Evolutionary conservation across 2,113 vertebrate genomes (phyloP), one percentile per base, ranked within the genome.

Genomic region (Lophius piscatorius): DNA sequence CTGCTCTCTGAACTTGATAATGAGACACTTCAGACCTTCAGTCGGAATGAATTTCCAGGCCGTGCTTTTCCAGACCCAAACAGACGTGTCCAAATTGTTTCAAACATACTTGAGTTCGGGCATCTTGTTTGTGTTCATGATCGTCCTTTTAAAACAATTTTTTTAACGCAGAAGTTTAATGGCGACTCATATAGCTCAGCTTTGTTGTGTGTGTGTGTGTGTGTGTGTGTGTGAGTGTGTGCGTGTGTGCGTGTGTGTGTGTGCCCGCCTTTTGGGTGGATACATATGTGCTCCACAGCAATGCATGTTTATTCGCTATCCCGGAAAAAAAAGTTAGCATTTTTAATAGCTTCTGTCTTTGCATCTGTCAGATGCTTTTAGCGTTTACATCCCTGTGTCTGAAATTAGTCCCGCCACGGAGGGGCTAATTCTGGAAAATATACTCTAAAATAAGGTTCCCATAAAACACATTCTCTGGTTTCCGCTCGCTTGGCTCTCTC

Each of bases 1-100:
- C 59, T 70, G 70, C 68, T 74, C 45, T 74, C 68, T 71, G 63
- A 74, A 87, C 82, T 82, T 84, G 80, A 77, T 87, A 87, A 87
- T 82, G 84, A 88, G 78, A 63, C 61, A 66, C n/a, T n/a, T n/a
- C n/a, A n/a, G n/a, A n/a, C 67, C 58, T 60, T 36, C 18, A 41
- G 46, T 48, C 47, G 13, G 10, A 63, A 41, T 26, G 12, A 21
- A 51, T 50, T 47, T 48, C 52, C 24, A 20, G 39, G 16, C 8
- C 10, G n/a, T 5, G 1, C 57, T n/a, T 10, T 5, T 0, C 9
- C 11, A n/a, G 9, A 61, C 76, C 24, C 28, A 72, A 63, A 81
- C 67, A 81, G 46, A 68, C 66, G 12, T 2, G 4, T 59, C 48
- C 58, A 28, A 46, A 42, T 70, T 67, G n/a, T 45, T 73, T 41